Evolutionary conservation across 1,140 invertebrate species (phyloP).

Genomic region (Tetramorium parvispinum): DNA sequence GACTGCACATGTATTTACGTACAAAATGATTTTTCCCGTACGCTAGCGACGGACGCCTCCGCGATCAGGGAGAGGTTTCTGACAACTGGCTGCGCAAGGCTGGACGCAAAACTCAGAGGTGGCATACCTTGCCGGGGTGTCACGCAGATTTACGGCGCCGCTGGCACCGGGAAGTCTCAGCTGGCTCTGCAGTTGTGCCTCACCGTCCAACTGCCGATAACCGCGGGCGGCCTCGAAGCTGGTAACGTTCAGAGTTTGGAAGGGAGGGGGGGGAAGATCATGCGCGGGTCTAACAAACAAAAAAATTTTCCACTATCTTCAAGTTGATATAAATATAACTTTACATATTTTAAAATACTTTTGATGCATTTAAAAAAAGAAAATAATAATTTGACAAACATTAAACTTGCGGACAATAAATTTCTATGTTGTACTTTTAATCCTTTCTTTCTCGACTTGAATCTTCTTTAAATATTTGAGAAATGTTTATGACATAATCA

Average conservation of each 20-base stretch:
- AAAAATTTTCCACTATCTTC: background rate
- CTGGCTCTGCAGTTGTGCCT: slow-evolving; percentile 91
- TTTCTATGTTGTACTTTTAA: background rate
- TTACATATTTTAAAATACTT: background rate
- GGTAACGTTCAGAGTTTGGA: slow-evolving; percentile 78
- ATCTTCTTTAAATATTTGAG: slow-evolving; percentile 29
- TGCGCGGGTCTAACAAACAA: background rate
- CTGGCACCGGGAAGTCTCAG: slow-evolving; percentile 95
- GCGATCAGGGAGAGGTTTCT: slow-evolving; percentile 80
- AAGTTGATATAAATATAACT: background rate
- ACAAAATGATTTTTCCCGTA: background rate
- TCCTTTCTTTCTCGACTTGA: background rate
- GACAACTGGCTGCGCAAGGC: slow-evolving; percentile 87
- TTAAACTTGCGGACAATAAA: slow-evolving; percentile 9
- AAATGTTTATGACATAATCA: background rate
- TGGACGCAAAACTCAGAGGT: slow-evolving; percentile 89
- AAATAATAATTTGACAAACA: slow-evolving; percentile 10
- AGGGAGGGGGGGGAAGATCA: too few relatives aligned
- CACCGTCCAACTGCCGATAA: slow-evolving; percentile 86
- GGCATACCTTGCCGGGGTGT: slow-evolving; percentile 91
- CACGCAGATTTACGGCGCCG: slow-evolving; percentile 93
- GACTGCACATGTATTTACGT: background rate
- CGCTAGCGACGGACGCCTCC: slow-evolving; percentile 27
- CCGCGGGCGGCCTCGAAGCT: slow-evolving; percentile 83
- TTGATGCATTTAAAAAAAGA: background rate